These are phyloP conservation scores for Petrocephalus sullivani DNA, from an alignment of 2,797 vertebrate genomes.

Conservation along the genomic window DNA sequence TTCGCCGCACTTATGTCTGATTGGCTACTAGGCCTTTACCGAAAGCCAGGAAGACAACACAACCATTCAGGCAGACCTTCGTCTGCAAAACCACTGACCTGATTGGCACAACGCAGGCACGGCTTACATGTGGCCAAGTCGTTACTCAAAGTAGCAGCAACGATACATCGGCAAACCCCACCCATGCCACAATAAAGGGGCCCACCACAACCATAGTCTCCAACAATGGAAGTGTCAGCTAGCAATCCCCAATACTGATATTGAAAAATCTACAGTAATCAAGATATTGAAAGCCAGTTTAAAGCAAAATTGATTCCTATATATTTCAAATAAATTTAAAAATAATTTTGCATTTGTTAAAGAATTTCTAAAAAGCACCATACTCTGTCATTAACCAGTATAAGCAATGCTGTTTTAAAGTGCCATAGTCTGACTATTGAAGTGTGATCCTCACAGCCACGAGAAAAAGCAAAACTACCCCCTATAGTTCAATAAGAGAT, in stretches of 20 bases:
- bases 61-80: background rate
- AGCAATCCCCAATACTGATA: background rate
- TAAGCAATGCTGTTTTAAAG: background rate
- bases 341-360: background rate
- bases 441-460: background rate
- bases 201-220: background rate
- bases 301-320: background rate
- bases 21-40: background rate
- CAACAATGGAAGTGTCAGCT: background rate
- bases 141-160: background rate
- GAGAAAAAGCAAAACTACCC: background rate
- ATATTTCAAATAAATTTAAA: background rate
- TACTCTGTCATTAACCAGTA: background rate
- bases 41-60: background rate
- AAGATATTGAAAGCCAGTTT: background rate
- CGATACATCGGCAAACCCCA: background rate
- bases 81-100: background rate
- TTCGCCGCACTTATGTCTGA: background rate
- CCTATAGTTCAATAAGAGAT: background rate
- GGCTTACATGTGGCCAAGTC: background rate
- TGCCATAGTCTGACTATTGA: background rate
- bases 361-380: background rate
- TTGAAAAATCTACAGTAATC: background rate
- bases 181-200: background rate
- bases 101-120: background rate